phyloP scores from a whole-genome alignment of 2,888 invertebrate genomes.

The Scaptomyza flava region DNA sequence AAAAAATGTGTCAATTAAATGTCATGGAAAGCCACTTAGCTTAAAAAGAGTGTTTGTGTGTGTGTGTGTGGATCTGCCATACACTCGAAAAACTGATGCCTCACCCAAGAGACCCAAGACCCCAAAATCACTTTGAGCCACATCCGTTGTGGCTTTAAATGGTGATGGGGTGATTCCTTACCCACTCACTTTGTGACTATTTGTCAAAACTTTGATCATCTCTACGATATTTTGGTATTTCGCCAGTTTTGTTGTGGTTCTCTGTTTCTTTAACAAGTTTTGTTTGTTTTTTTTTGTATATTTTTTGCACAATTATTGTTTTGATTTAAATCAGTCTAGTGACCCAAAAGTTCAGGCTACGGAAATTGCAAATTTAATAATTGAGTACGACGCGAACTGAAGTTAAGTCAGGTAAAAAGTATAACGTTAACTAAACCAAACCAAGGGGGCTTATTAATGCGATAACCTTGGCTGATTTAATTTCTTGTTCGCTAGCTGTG shows the following conservation, averaged over 20 bases:
- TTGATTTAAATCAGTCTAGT: constrained; percentile 83
- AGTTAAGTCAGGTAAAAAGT: constrained; percentile 29
- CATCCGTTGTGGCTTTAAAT: constrained; percentile 54
- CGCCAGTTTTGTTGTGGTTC: constrained; percentile 44
- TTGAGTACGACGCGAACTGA: constrained; percentile 64
- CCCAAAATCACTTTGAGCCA: constrained; percentile 54
- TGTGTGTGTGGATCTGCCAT: neutral
- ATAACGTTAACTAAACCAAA: constrained; percentile 40
- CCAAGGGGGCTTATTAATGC: constrained; percentile 77
- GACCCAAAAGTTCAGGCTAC: constrained; percentile 83
- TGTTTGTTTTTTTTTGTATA: neutral
- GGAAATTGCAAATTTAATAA: constrained; percentile 84
- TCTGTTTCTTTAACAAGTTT: constrained; percentile 16
- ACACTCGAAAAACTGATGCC: constrained; percentile 28
- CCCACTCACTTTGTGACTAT: constrained; percentile 34
- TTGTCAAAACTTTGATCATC: constrained; percentile 67
- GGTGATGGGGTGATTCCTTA: neutral
- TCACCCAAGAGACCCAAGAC: constrained; percentile 43
- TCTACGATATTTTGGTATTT: constrained; percentile 45
- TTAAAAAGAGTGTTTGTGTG: constrained; percentile 2
- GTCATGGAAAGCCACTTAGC: constrained; percentile 76
- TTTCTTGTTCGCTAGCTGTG: constrained; percentile 66
- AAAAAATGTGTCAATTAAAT: constrained; percentile 72
- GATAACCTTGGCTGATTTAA: constrained; percentile 80
- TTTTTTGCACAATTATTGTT: constrained; percentile 75